phyloP scores from a whole-genome alignment of 2,888 invertebrate species.

The Salpingus planirostris region DNA sequence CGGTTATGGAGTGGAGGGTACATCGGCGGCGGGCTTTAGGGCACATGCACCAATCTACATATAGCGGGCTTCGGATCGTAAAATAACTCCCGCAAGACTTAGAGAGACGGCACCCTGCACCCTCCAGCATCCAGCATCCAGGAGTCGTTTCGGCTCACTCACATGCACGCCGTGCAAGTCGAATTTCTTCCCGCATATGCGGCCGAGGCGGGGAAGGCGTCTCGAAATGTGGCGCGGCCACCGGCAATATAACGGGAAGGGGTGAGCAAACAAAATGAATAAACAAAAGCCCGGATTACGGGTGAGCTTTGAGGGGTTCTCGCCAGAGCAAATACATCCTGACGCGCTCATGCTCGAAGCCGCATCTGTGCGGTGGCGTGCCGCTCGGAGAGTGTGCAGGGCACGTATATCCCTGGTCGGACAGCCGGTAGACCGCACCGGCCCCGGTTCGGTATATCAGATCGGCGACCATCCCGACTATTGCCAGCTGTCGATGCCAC shows the following conservation, averaged over 20 bases:
- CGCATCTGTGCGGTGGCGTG: constrained; percentile 15
- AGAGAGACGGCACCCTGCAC: too few relatives aligned
- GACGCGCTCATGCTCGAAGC: constrained; percentile 25
- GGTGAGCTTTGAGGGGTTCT: constrained; percentile 31
- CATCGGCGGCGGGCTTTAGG: too few relatives aligned
- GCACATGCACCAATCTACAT: too few relatives aligned
- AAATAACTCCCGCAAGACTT: too few relatives aligned
- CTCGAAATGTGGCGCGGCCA: constrained; percentile 13
- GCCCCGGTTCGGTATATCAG: constrained; percentile 14
- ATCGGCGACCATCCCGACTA: constrained; percentile 3
- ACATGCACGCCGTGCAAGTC: too few relatives aligned
- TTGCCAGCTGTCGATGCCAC: constrained; percentile 30
- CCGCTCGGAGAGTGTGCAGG: constrained; percentile 14
- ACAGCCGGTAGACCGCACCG: constrained; percentile 24
- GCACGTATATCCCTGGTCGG: constrained; percentile 16
- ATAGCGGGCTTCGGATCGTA: too few relatives aligned
- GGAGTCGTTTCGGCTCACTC: too few relatives aligned
- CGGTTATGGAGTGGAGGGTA: not conserved
- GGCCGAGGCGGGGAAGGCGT: too few relatives aligned
- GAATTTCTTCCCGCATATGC: too few relatives aligned
- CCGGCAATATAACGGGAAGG: constrained; percentile 18
- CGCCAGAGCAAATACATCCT: constrained; percentile 31
- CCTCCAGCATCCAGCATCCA: too few relatives aligned
- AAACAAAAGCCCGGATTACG: constrained; percentile 37
- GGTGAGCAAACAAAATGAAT: constrained; percentile 37